Base-by-base conservation (phyloP, 2,888 invertebrate genomes). In the Agrochola macilenta region DNA sequence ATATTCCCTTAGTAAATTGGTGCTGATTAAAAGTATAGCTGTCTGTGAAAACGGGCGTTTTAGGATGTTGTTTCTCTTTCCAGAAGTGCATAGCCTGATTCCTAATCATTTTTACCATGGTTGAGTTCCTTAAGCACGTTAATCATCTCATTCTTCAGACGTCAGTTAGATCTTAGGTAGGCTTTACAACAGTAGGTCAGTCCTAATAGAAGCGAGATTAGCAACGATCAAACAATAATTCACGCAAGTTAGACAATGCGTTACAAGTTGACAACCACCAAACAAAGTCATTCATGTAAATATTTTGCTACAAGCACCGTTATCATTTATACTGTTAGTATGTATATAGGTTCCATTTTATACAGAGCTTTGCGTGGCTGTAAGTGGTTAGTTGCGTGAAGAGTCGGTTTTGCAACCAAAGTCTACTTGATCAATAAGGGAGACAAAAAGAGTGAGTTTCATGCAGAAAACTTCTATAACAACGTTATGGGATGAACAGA, bases 381-480 rank as follows among this genome's bases (percentile, higher is more conserved):
- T 64, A 69, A 79, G 68, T 80, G 17, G 69, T n/a, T n/a, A n/a
- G n/a, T n/a, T n/a, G n/a, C 73, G 81, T 81, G 69, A 64, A 61
- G 43, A 49, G 35, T 52, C 9, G 26, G 73, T 81, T 65, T 70
- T 81, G 66, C 26, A 30, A 26, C 60, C n/a, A 26, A 76, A 69
- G n/a, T 49, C 39, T 14, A 61, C 26, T 49, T 64, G 14, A 61
- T 70, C 49, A 81, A 65, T 26, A 73, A 9, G n/a, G n/a, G 4
- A 69, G 23, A 66, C 58, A 75, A 81, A 80, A 76, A 81, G 77
- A 77, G 81, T n/a, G 81, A 81, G 57, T 60, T 17, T 72, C 23
- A 11, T 43, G 35, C 23, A 54, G 30, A 64, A 65, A 54, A 17
- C 30, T 58, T 58, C 49, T 26, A 30, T 60, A 30, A 30, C 30